A percentile compares a stretch with the other conserved stretches of the same genome.
Conservation (phyloP, 2,888 invertebrate species). For the Elaeidobius kamerunicus region DNA sequence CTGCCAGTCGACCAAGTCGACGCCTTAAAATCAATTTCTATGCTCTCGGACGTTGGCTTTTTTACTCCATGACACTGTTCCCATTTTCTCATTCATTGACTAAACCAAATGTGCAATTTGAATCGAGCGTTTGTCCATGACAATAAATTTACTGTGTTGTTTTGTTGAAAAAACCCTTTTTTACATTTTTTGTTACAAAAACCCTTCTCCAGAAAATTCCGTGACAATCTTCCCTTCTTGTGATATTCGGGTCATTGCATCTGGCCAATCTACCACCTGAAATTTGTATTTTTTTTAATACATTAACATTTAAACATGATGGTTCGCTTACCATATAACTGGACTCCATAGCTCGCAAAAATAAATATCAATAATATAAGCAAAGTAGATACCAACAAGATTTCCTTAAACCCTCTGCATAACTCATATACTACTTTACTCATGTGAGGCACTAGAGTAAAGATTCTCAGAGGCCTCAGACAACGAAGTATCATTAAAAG, state of each 20-base stretch:
- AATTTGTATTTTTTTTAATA: background rate
- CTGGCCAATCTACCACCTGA: constrained; percentile 81
- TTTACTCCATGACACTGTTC: too few species aligned
- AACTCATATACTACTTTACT: constrained; percentile 98
- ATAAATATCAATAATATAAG: constrained; percentile 98
- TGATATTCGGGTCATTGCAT: constrained; percentile 93
- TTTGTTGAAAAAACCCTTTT: too few species aligned
- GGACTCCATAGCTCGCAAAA: constrained; percentile 98
- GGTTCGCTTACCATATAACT: constrained; percentile 72
- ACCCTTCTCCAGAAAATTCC: constrained; percentile 94
- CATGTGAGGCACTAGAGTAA: constrained; percentile 98
- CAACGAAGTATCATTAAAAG: constrained; percentile 95
- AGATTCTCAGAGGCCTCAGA: constrained; percentile 92
- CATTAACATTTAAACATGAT: background rate
- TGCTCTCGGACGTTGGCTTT: too few species aligned
- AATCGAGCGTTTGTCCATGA: too few species aligned
- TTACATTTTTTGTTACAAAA: constrained; percentile 97
- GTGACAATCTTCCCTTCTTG: constrained; percentile 79
- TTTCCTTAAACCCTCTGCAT: constrained; percentile 98
- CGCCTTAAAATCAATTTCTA: too few species aligned
- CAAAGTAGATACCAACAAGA: constrained; percentile 91
- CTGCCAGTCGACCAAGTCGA: too few species aligned
- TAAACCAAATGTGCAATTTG: too few species aligned
- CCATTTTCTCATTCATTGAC: too few species aligned
- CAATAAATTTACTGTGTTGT: too few species aligned